Evolutionary conservation across 2,797 vertebrate species (phyloP).

Genomic region (Anguilla pacifica): DNA sequence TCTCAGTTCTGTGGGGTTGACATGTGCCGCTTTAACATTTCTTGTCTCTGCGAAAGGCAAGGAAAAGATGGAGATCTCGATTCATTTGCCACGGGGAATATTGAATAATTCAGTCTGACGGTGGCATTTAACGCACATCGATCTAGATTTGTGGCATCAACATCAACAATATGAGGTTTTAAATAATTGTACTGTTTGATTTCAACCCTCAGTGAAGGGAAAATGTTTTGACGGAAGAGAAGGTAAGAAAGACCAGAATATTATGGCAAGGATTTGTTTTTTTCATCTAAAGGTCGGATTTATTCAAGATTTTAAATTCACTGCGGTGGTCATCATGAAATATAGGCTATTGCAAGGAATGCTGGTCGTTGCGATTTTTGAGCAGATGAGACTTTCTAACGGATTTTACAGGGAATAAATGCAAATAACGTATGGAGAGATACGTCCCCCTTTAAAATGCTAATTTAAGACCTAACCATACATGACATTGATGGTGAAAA

Average conservation of each 20-base stretch:
- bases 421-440: background rate
- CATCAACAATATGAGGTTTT: constrained; percentile 78
- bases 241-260: constrained; percentile 76
- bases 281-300: constrained; percentile 24
- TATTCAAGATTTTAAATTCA: constrained; percentile 20
- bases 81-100: constrained; percentile 38
- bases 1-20: constrained; percentile 23
- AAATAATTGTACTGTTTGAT: constrained; percentile 68
- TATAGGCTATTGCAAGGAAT: constrained; percentile 13
- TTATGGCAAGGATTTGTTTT: constrained; percentile 54
- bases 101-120: constrained; percentile 38
- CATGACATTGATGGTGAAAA: constrained; percentile 24
- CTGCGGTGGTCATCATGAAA: constrained; percentile 16
- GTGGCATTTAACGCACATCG: constrained; percentile 61
- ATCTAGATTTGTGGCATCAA: constrained; percentile 34
- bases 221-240: constrained; percentile 77
- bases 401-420: constrained; percentile 5
- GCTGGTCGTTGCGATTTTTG: constrained; percentile 4
- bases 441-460: constrained; percentile 7
- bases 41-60: constrained; percentile 28
- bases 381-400: constrained; percentile 17
- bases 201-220: constrained; percentile 76
- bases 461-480: constrained; percentile 34
- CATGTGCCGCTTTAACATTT: constrained; percentile 23
- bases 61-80: constrained; percentile 34